Percentiles rank a stretch among this genome's conserved stretches.
Evolutionary conservation across 1,140 invertebrate genomes (phyloP).

Genomic region (Anagrus nilaparvatae): DNA sequence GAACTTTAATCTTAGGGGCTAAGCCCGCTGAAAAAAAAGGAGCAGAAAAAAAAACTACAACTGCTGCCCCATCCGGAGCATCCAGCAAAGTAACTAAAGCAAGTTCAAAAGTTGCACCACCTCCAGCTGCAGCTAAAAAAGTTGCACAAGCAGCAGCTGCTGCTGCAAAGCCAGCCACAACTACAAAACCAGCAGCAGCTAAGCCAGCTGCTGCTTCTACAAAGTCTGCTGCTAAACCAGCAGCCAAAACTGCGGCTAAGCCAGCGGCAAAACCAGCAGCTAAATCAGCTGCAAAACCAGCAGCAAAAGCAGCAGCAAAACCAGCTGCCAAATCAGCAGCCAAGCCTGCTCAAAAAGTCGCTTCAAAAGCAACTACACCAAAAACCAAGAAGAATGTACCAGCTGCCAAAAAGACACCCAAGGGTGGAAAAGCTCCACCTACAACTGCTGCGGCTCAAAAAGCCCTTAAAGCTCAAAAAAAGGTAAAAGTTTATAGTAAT

Average conservation of each 20-base stretch:
- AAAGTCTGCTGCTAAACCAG: not conserved
- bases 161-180: slow-evolving; percentile 24
- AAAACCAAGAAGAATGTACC: slow-evolving; percentile 56
- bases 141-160: slow-evolving; percentile 21
- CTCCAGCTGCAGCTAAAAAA: slow-evolving; percentile 35
- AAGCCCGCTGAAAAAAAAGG: slow-evolving; percentile 56
- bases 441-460: slow-evolving; percentile 41
- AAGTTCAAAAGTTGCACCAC: slow-evolving; percentile 32
- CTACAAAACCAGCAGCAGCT: not conserved
- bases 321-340: slow-evolving; percentile 37
- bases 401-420: slow-evolving; percentile 46
- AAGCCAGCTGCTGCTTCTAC: not conserved
- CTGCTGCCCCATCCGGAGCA: slow-evolving; percentile 24
- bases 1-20: slow-evolving; percentile 32
- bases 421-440: slow-evolving; percentile 39
- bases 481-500: slow-evolving; percentile 45
- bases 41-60: slow-evolving; percentile 46
- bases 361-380: slow-evolving; percentile 36
- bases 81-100: slow-evolving; percentile 25
- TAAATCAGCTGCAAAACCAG: slow-evolving; percentile 24
- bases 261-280: not conserved
- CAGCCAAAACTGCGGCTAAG: not conserved
- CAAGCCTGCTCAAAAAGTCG: slow-evolving; percentile 44
- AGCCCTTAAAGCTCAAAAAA: slow-evolving; percentile 67
- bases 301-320: slow-evolving; percentile 37